Evolutionary conservation across 2,113 vertebrate genomes (phyloP), one percentile per base, ranked within the genome.

Genomic region (Psophia crepitans): DNA sequence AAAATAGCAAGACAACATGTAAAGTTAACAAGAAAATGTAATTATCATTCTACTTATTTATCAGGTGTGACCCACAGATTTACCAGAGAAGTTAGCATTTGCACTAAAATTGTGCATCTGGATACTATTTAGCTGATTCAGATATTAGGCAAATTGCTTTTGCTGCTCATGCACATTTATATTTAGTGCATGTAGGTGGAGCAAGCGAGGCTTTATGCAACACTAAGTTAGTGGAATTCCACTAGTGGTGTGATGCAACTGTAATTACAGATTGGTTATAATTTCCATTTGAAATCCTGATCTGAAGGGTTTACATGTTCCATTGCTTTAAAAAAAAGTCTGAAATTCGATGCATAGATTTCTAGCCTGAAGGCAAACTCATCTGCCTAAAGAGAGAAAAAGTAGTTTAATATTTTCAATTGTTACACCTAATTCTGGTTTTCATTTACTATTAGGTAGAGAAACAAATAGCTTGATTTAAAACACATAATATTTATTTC

Each of bases 111-210:
- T n/a, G n/a, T n/a, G n/a, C n/a, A n/a, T n/a, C n/a, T n/a, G n/a
- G n/a, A n/a, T n/a, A n/a, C n/a, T 66, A 33, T 87, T 96, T 76
- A 95, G 95, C 93, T 76, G 93, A 96, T 90, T 71, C 89, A 91
- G 89, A 44, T 87, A 89, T 84, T 83, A 87, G 49, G 54, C 63
- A 84, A 94, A 95, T 63, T 89, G 84, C 61, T 94, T 94, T 81
- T 94, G 97, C 96, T 96, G 84, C 30, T 96, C 46, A 23, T 49
- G 97, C 96, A 97, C 89, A 85, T 96, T 94, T 97, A 96, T 96
- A 96, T 97, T 97, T 97, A 97, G 95, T 61, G 30, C 66, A 32
- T n/a, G 91, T 58, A 80, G 91, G 96, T 83, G 89, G 87, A 95
- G 94, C 84, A 91, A 95, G 70, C 1, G 2, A 96, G 66, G 93